Conservation (phyloP, 2,113 vertebrate species). For the Petaurus breviceps region DNA sequence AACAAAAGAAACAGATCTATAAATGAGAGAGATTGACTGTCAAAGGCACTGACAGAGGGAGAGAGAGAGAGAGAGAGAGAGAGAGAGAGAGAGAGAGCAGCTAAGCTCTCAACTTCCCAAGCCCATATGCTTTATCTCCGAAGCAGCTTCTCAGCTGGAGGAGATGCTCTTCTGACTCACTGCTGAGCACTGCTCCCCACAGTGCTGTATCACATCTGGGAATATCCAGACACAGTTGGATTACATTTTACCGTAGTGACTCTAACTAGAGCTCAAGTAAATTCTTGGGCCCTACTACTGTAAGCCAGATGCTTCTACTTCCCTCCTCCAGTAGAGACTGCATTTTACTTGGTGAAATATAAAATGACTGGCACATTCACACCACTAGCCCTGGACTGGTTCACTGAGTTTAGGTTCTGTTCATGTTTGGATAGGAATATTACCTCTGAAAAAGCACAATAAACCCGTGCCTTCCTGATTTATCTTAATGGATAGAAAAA, state of each 20-base stretch:
- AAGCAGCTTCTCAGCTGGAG: conserved; percentile 67
- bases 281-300: conserved; percentile 71
- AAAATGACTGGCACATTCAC: not conserved
- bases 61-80: not conserved
- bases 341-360: conserved; percentile 47
- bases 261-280: conserved; percentile 89
- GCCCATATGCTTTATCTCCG: conserved; percentile 69
- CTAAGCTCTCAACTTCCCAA: conserved; percentile 50
- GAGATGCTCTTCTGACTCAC: conserved; percentile 80
- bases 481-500: conserved; percentile 46
- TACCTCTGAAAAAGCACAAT: conserved; percentile 46
- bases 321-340: conserved; percentile 39
- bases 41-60: too few relatives aligned
- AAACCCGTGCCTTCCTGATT: conserved; percentile 53
- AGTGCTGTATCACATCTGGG: conserved; percentile 88
- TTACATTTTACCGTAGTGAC: conserved; percentile 90
- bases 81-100: not conserved
- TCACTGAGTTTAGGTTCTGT: conserved; percentile 54
- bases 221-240: conserved; percentile 87
- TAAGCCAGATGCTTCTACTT: conserved; percentile 70
- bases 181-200: conserved; percentile 82
- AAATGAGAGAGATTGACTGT: not conserved
- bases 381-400: conserved; percentile 19
- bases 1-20: not conserved
- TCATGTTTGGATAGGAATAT: conserved; percentile 42